Evolutionary conservation across 92 coral and sea anemone species (phyloP), one percentile per base, ranked within the genome.

Genomic region (Heteractis magnifica): DNA sequence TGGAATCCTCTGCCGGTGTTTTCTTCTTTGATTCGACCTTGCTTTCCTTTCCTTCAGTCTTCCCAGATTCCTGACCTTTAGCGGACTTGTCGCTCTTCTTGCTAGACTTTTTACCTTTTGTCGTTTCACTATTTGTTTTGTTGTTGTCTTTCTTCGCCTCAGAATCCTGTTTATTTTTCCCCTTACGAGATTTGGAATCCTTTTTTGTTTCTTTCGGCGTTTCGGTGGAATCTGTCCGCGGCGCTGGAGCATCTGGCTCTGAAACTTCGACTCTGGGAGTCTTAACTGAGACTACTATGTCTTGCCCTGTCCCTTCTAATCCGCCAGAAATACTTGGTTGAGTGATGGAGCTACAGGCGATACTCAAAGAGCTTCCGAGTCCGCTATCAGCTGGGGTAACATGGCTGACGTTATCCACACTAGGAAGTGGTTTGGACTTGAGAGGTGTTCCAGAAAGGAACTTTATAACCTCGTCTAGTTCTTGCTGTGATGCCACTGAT

Each of bases 401-500:
- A 78, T 91, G 95, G 70, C 94, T 95, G 49, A 89, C 89, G 58
- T 87, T 89, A 55, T 85, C 92, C 71, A 85, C 55, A 51, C 91
- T 89, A n/a, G 93, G 75, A 85, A 87, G 87, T 65, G 79, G 70
- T 55, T 92, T 91, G 5, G 72, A 89, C 75, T 90, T 90, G 26
- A 88, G 80, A 10, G 98, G 98, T 8, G 98, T 90, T 19, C 99
- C 99, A 23, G 99, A 96, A 0, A 96, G 97, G 79, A 96, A 96
- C 86, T 96, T 96, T 76, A 96, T 96, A 6, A 96, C 99, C 56
- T 96, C 99, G 56, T 91, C 93, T 15, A 96, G 93, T 51, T 96
- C 99, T 65, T 94, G 92, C 89, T 96, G 98, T 6, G 99, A 96
- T 10, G 99, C 99, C n/a, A 96, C 89, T 4, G 99, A 96, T 81